Evolutionary conservation across 1,140 invertebrate species (phyloP).

Genomic region (Brachionus koreanus): DNA sequence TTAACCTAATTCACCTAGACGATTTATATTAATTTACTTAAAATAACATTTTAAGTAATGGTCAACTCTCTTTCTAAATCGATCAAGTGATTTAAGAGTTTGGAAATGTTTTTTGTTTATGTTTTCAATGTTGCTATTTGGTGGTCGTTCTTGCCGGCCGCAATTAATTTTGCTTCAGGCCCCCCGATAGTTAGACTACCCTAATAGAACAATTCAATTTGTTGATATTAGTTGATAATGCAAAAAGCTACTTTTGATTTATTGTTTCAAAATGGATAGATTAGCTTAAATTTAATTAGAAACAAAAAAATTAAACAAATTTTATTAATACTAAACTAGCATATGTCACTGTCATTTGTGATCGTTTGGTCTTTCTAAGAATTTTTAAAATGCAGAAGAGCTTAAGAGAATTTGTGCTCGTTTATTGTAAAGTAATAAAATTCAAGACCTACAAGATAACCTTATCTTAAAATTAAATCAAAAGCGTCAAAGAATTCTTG

Average conservation of each 20-base stretch:
- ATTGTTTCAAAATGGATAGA: background rate
- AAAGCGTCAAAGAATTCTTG: background rate
- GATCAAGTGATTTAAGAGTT: background rate
- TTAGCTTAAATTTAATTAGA: background rate
- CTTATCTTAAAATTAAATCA: background rate
- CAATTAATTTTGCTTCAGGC: background rate
- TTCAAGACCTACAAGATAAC: background rate
- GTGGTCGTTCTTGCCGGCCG: background rate
- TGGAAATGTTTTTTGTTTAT: background rate
- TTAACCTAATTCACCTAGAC: constrained; percentile 38
- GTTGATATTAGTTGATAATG: background rate
- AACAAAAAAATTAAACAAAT: background rate
- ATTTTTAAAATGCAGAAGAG: background rate
- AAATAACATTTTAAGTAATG: constrained; percentile 20
- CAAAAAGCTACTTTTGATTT: background rate
- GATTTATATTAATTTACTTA: background rate
- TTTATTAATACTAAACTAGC: too few relatives aligned
- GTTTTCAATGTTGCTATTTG: background rate
- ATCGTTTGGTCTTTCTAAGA: background rate
- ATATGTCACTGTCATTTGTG: too few relatives aligned
- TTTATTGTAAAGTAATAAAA: background rate
- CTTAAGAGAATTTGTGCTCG: background rate
- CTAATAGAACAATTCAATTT: too few relatives aligned
- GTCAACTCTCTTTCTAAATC: background rate
- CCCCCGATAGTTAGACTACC: too few relatives aligned